Evolutionary conservation across 1,140 invertebrate genomes (phyloP), one percentile per base, ranked within the genome.

Genomic region (Drosophila subobscura): DNA sequence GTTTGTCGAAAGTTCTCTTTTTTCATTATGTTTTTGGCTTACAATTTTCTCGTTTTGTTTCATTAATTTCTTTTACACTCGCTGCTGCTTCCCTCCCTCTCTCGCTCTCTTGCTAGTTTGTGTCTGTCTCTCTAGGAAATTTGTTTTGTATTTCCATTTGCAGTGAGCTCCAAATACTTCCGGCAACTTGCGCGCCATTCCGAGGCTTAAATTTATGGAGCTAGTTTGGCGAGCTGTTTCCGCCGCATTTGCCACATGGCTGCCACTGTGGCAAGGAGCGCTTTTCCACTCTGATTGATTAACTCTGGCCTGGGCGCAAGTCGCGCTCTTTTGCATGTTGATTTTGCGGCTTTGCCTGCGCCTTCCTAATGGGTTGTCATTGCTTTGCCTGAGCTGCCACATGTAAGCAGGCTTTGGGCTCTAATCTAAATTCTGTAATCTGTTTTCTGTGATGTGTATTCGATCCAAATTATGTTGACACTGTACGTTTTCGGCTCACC

Each of bases 141-240:
- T 85, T 85, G 77, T 86, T 77, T 88, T 81, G 77, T 86, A 71
- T 88, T 85, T 81, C 83, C 83, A 67, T 70, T 54, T 59, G 53
- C 51, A 52, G 60, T 68, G 61, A 88, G 61, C 73, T 78, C 51
- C 47, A 80, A 86, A 85, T 81, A 73, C 83, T 85, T 86, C 81
- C 81, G 81, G 77, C 56, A 60, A 61, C 71, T 86, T 77, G 63
- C 72, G 68, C 78, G 78, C 75, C 71, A 61, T 74, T 81, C 67
- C 67, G 65, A 41, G 59, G 55, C 55, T 67, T 57, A 47, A 78
- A 86, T 88, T 86, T 86, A 86, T 86, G 77, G 60, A 23, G 57
- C 79, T 86, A 68, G 77, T 77, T 86, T 33, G 81, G 81, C 60
- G 61, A 66, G 52, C 64, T 52, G 68, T 85, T 86, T 86, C 81